Conservation (phyloP, 2,888 invertebrate species). For the Alviniconcha strummeri region DNA sequence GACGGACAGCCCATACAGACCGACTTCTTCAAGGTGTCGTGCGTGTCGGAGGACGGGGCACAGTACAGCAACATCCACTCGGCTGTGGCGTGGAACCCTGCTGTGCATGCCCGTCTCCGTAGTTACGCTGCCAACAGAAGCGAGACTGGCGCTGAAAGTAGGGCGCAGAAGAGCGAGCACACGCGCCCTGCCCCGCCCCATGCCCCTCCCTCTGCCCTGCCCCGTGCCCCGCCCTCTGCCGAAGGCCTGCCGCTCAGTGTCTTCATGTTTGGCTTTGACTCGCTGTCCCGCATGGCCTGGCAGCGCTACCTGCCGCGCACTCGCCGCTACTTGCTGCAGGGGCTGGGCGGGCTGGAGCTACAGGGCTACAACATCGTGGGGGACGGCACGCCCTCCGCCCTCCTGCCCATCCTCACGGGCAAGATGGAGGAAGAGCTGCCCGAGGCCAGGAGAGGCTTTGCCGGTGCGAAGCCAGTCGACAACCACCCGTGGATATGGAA, state of each 20-base stretch:
- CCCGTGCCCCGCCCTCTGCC: too few relatives aligned
- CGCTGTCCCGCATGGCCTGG: constrained; percentile 85
- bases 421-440: constrained; percentile 87
- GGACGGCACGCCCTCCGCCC: constrained; percentile 76
- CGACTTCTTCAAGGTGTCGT: constrained; percentile 67
- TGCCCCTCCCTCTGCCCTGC: not conserved
- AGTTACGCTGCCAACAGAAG: not conserved
- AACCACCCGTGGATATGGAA: constrained; percentile 91
- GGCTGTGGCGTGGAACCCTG: constrained; percentile 73
- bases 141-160: too few relatives aligned
- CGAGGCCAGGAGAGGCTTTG: constrained; percentile 84
- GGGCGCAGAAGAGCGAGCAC: not conserved
- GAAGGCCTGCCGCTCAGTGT: constrained; percentile 12
- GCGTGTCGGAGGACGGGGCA: constrained; percentile 54
- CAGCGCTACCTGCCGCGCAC: constrained; percentile 65
- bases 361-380: constrained; percentile 78
- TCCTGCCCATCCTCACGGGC: constrained; percentile 91
- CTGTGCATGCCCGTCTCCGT: constrained; percentile 32
- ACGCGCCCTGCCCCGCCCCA: not conserved
- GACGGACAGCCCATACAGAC: constrained; percentile 53
- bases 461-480: constrained; percentile 81
- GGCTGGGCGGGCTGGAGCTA: constrained; percentile 77
- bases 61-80: constrained; percentile 83
- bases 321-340: constrained; percentile 60
- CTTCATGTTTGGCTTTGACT: constrained; percentile 80